A percentile compares a stretch with the other conserved stretches of the same genome.
Conservation (phyloP, 2,113 vertebrate species). For the Paradoxurus hermaphroditus region DNA sequence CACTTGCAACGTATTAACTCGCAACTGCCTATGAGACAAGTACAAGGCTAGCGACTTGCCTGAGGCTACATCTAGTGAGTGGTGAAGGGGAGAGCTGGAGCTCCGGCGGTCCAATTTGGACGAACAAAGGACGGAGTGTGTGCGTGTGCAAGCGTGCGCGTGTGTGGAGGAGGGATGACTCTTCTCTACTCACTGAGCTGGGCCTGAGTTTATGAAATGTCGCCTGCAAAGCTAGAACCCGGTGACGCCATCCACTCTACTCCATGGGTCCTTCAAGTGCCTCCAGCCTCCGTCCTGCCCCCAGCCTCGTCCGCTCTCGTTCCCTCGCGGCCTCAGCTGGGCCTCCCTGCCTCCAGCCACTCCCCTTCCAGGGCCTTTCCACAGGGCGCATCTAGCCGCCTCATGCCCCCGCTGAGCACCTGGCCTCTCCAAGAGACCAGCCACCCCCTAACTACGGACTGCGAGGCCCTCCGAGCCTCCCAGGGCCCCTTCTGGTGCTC, state of each 20-base stretch:
- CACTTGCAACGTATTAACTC: not conserved
- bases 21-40: not conserved
- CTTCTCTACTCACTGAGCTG: not conserved
- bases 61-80: not conserved
- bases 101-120: not conserved
- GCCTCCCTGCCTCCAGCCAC: not conserved
- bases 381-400: not conserved
- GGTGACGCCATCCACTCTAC: not conserved
- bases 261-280: not conserved
- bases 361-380: not conserved
- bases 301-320: not conserved
- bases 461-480: not conserved
- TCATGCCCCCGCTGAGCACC: not conserved
- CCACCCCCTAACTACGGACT: too few relatives aligned
- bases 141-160: not conserved
- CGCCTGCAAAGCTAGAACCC: not conserved
- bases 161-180: not conserved
- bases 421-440: not conserved
- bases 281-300: not conserved
- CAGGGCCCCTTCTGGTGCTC: not conserved
- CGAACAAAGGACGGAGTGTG: not conserved
- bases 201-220: not conserved
- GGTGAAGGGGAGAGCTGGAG: not conserved
- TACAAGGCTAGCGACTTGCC: not conserved
- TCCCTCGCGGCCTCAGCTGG: too few relatives aligned